A percentile compares a stretch with the other conserved stretches of the same genome.
Evolutionary conservation across 2,797 vertebrate genomes (phyloP).

Genomic region (Eptatretus atami): DNA sequence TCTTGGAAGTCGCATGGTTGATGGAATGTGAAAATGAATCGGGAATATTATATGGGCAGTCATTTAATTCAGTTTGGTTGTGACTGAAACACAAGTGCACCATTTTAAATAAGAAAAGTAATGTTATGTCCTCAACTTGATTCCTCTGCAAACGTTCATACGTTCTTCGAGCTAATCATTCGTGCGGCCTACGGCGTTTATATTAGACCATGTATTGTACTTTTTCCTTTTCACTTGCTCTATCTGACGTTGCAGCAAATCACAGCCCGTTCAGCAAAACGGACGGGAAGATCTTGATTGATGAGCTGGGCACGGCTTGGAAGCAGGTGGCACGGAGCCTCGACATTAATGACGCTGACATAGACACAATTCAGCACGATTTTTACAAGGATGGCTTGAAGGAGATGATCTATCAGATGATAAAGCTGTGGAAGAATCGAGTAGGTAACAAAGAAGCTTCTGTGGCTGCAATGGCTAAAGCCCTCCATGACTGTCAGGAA

Average conservation of each 20-base stretch:
- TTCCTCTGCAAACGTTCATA: too few species aligned
- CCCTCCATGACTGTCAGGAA: not conserved
- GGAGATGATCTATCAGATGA: constrained; percentile 2
- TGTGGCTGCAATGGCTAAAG: not conserved
- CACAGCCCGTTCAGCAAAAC: not conserved
- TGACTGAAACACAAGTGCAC: too few species aligned
- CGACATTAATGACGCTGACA: not conserved
- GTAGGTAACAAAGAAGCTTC: not conserved
- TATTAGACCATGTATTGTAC: too few species aligned
- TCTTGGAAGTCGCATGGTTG: too few species aligned
- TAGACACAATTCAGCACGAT: not conserved
- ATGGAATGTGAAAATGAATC: too few species aligned
- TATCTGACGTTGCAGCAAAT: not conserved
- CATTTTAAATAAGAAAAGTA: too few species aligned
- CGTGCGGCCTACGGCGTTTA: too few species aligned
- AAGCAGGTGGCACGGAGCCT: constrained; percentile 1
- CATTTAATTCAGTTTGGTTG: too few species aligned
- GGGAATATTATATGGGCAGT: too few species aligned
- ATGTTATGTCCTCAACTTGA: too few species aligned
- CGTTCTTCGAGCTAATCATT: too few species aligned
- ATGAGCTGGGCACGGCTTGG: not conserved
- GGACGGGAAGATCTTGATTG: constrained; percentile 3
- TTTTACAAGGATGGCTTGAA: not conserved
- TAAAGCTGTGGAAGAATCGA: not conserved
- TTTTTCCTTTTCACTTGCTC: too few species aligned